These are phyloP conservation scores for Cossypha heuglini DNA, from an alignment of 2,797 vertebrate genomes.

Conservation along the genomic window DNA sequence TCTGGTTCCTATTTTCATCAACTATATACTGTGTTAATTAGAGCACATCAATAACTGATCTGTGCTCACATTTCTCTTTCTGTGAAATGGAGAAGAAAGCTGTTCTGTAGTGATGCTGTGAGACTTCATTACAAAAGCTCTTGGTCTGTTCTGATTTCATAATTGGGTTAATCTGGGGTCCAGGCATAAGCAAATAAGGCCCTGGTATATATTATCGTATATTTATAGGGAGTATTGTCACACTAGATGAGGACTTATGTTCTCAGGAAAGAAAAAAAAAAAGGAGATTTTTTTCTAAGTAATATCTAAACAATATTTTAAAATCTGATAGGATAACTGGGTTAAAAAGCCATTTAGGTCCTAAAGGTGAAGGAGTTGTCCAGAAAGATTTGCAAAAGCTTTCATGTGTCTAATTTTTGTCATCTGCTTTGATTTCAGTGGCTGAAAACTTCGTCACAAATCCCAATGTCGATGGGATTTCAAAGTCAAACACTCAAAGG, in stretches of 20 bases:
- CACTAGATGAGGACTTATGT: neutral
- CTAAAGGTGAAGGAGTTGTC: neutral
- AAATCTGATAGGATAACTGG: neutral
- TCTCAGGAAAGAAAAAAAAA: neutral
- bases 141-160: neutral
- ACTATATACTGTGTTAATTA: neutral
- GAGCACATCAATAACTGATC: neutral
- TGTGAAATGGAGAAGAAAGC: neutral
- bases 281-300: neutral
- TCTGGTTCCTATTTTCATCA: neutral
- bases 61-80: neutral
- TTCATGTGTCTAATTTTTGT: neutral
- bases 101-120: neutral
- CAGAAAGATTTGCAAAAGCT: neutral
- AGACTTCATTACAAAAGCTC: neutral
- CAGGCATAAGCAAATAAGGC: neutral
- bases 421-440: neutral
- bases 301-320: neutral
- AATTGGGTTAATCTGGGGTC: neutral
- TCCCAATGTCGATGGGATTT: neutral
- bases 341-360: neutral
- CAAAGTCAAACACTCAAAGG: neutral
- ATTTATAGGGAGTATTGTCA: neutral
- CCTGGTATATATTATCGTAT: neutral
- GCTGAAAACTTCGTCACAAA: neutral